Evolutionary conservation across 2,888 invertebrate genomes (phyloP).

Genomic region (Thymelicus sylvestris): DNA sequence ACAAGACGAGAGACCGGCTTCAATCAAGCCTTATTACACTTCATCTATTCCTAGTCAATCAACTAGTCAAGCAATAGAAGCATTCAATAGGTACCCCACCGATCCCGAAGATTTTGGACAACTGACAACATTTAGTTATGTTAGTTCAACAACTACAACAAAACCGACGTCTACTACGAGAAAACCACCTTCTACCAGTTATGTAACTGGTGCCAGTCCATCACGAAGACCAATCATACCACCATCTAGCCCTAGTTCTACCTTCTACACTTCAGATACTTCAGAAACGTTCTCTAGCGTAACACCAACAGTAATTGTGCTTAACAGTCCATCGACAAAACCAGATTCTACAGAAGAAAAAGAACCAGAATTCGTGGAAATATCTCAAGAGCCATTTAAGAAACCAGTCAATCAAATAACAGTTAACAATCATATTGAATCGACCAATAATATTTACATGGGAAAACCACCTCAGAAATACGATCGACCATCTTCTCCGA

Average conservation of each 20-base stretch:
- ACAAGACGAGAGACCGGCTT: constrained; percentile 58
- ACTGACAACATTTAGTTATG: constrained; percentile 72
- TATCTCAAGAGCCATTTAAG: constrained; percentile 81
- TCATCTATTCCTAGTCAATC: constrained; percentile 72
- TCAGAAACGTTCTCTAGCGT: constrained; percentile 76
- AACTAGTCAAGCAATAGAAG: constrained; percentile 77
- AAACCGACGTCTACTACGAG: constrained; percentile 65
- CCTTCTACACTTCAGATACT: constrained; percentile 67
- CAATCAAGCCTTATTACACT: constrained; percentile 58
- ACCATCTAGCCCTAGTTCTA: constrained; percentile 55
- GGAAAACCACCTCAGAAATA: constrained; percentile 67
- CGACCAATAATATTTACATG: constrained; percentile 82
- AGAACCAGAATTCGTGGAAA: constrained; percentile 75
- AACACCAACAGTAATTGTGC: constrained; percentile 78
- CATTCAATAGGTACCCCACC: constrained; percentile 76
- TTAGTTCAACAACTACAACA: constrained; percentile 67
- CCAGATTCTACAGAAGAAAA: constrained; percentile 55
- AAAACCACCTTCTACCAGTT: constrained; percentile 75
- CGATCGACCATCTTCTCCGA: constrained; percentile 83
- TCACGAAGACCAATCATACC: constrained; percentile 77
- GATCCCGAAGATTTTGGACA: constrained; percentile 72
- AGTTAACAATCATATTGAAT: constrained; percentile 86
- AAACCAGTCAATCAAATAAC: constrained; percentile 82
- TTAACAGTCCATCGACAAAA: constrained; percentile 65
- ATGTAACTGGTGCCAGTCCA: constrained; percentile 76